A percentile compares a stretch with the other conserved stretches of the same genome.
Conservation (phyloP, 2,888 invertebrate species). For the Leistus spinibarbis region DNA sequence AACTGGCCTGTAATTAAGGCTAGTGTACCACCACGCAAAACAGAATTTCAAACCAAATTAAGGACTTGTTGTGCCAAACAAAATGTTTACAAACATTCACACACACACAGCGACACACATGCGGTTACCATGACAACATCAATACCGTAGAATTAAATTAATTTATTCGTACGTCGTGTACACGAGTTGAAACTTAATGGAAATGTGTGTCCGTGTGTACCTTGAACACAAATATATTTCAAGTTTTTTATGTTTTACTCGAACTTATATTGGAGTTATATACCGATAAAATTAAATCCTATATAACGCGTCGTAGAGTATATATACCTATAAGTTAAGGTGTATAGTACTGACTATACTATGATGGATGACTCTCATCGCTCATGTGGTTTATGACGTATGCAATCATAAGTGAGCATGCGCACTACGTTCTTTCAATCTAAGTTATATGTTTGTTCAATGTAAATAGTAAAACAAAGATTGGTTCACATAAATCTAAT, state of each 20-base stretch:
- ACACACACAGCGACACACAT: neutral
- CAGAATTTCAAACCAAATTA: neutral
- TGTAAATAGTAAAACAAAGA: too few relatives aligned
- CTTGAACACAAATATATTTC: neutral
- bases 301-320: neutral
- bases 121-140: neutral
- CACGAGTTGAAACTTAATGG: neutral
- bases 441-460: too few relatives aligned
- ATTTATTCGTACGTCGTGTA: neutral
- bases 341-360: constrained; percentile 24
- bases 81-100: neutral
- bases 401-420: neutral
- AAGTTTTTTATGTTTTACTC: neutral
- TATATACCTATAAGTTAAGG: too few relatives aligned
- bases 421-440: neutral
- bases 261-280: neutral
- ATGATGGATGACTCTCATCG: constrained; percentile 32
- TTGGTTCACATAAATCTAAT: too few relatives aligned
- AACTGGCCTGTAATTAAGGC: neutral
- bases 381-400: constrained; percentile 26
- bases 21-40: neutral
- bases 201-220: neutral
- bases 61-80: neutral
- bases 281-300: neutral
- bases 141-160: neutral